Conservation (phyloP, 2,888 invertebrate species). For the Junonia oenone region DNA sequence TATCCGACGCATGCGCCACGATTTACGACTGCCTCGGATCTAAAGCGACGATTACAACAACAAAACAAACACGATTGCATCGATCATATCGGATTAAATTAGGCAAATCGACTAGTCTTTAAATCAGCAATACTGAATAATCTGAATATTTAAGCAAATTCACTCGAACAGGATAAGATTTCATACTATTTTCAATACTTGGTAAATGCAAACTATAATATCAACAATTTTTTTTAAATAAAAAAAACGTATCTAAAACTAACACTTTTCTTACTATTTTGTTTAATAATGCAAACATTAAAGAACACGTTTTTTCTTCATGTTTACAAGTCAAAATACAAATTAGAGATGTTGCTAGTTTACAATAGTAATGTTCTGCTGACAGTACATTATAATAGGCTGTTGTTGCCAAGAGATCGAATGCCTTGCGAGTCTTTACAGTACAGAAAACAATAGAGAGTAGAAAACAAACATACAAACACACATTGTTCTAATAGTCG, state of each 20-base stretch:
- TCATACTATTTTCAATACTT: too few relatives aligned
- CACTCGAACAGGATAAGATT: too few relatives aligned
- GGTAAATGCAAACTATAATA: too few relatives aligned
- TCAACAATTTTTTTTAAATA: too few relatives aligned
- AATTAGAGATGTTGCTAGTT: too few relatives aligned
- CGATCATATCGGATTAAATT: not conserved
- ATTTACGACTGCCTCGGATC: not conserved
- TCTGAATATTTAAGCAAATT: too few relatives aligned
- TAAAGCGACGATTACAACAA: conserved; percentile 2
- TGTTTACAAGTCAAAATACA: too few relatives aligned
- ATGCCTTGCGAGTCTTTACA: conserved; percentile 12
- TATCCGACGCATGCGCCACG: not conserved
- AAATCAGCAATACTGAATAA: too few relatives aligned
- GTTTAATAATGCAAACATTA: too few relatives aligned
- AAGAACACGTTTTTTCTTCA: too few relatives aligned
- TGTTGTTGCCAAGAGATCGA: conserved; percentile 12
- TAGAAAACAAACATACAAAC: not conserved
- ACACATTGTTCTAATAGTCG: not conserved
- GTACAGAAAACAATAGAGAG: not conserved
- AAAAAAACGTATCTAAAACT: too few relatives aligned
- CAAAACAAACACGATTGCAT: not conserved
- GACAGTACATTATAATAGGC: not conserved
- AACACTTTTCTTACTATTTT: too few relatives aligned
- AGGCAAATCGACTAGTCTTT: not conserved
- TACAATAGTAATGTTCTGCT: conserved; percentile 1